Percentiles rank a stretch among this genome's conserved stretches.
These are phyloP conservation scores for Ambastaia sidthimunki DNA, from an alignment of 2,797 vertebrate genomes.

Conservation along the genomic window DNA sequence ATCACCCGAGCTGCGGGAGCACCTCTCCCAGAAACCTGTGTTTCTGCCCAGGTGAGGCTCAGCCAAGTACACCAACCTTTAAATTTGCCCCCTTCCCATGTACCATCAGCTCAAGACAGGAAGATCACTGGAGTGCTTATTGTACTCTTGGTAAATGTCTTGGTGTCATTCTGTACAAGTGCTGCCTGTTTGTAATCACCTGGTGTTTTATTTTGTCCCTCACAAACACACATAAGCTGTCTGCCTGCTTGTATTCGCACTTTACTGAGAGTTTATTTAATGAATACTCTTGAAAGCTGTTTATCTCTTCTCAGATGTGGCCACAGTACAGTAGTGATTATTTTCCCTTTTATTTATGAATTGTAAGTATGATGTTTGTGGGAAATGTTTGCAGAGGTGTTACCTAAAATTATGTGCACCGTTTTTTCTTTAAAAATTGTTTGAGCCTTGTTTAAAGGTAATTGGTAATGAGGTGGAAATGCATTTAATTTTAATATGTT, in stretches of 20 bases:
- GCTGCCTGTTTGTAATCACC: conserved; percentile 37
- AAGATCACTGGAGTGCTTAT: conserved; percentile 42
- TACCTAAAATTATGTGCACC: conserved; percentile 43
- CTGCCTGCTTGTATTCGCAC: conserved; percentile 73
- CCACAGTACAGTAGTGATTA: conserved; percentile 38
- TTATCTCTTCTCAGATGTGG: conserved; percentile 64
- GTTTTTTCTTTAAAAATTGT: conserved; percentile 15
- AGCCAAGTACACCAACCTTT: conserved; percentile 70
- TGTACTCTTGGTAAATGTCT: conserved; percentile 22
- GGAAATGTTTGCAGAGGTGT: conserved; percentile 48
- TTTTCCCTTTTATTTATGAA: conserved; percentile 75
- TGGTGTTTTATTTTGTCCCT: too few species aligned
- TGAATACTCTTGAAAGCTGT: conserved; percentile 64
- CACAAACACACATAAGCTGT: conserved; percentile 56
- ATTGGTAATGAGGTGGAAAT: conserved; percentile 62
- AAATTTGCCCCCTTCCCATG: conserved; percentile 70
- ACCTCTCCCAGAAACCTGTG: conserved; percentile 97
- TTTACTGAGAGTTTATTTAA: conserved; percentile 72
- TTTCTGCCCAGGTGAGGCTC: conserved; percentile 96
- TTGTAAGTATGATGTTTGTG: conserved; percentile 55
- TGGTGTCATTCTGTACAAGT: conserved; percentile 28
- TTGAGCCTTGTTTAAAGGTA: conserved; percentile 44
- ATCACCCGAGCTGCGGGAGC: conserved; percentile 95
- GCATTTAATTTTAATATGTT: conserved; percentile 59
- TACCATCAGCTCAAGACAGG: conserved; percentile 58